phyloP scores from a whole-genome alignment of 2,113 vertebrate genomes.

The Lutjanus erythropterus region DNA sequence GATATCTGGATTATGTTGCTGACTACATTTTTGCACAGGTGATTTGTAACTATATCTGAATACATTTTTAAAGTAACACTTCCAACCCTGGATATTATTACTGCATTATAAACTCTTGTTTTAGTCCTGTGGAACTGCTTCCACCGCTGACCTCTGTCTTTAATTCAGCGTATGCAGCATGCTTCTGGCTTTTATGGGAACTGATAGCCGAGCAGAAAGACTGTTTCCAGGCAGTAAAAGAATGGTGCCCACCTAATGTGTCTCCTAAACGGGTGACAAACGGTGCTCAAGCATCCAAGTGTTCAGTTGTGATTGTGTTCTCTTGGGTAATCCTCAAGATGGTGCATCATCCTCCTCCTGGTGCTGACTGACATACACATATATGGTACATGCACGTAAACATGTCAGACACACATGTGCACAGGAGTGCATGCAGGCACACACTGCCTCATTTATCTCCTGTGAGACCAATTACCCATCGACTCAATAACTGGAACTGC shows the following conservation, averaged over 20 bases:
- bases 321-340: conserved; percentile 28
- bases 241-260: neutral
- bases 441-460: conserved; percentile 50
- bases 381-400: neutral
- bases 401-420: conserved; percentile 18
- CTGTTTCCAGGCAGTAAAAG: neutral
- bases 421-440: conserved; percentile 8
- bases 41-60: no score
- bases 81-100: no score
- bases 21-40: no score
- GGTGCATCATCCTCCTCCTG: conserved; percentile 8
- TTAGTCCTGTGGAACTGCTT: neutral
- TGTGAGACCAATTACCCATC: conserved; percentile 70
- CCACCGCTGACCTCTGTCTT: neutral
- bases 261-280: conserved; percentile 17
- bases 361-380: conserved; percentile 7
- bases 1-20: no score
- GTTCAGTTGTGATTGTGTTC: conserved; percentile 28
- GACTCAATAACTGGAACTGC: conserved; percentile 76
- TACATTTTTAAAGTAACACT: no score
- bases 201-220: neutral
- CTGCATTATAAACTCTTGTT: no score
- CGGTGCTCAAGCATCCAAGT: neutral
- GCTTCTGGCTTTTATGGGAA: neutral
- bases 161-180: neutral